These are phyloP conservation scores for Leucoraja erinaceus DNA, from an alignment of 2,113 vertebrate genomes.

Conservation along the genomic window DNA sequence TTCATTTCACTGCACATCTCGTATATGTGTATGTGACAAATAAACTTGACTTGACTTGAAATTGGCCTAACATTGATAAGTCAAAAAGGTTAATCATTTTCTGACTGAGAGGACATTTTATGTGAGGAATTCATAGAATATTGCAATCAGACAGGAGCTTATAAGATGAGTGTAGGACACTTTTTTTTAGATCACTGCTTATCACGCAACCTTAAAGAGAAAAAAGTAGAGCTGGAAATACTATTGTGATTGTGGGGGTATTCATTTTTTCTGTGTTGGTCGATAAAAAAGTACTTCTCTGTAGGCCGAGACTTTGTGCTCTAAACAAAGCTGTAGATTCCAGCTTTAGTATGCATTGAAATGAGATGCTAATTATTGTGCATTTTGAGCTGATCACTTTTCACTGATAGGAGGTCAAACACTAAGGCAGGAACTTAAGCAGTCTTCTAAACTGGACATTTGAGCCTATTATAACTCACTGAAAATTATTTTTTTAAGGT, in stretches of 20 bases:
- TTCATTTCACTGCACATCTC: no score
- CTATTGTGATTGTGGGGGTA: not conserved
- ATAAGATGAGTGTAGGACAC: not conserved
- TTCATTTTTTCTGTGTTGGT: not conserved
- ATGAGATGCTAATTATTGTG: constrained; percentile 25
- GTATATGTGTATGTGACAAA: no score
- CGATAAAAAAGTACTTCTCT: not conserved
- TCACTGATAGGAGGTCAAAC: not conserved
- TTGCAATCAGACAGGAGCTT: not conserved
- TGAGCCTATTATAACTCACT: not conserved
- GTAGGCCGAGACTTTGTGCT: not conserved
- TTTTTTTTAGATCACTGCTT: not conserved
- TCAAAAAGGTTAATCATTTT: not conserved
- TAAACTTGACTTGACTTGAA: no score
- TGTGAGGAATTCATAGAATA: not conserved
- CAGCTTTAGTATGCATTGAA: not conserved
- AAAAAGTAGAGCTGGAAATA: not conserved
- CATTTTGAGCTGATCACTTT: not conserved
- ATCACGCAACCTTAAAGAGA: not conserved
- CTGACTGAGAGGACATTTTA: not conserved
- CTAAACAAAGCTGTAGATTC: not conserved
- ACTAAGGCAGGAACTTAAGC: not conserved
- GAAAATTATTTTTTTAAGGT: constrained; percentile 8
- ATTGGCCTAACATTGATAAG: not conserved
- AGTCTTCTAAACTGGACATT: not conserved